Base-by-base conservation (phyloP, 1,140 invertebrate species). In the Eciton burchellii region DNA sequence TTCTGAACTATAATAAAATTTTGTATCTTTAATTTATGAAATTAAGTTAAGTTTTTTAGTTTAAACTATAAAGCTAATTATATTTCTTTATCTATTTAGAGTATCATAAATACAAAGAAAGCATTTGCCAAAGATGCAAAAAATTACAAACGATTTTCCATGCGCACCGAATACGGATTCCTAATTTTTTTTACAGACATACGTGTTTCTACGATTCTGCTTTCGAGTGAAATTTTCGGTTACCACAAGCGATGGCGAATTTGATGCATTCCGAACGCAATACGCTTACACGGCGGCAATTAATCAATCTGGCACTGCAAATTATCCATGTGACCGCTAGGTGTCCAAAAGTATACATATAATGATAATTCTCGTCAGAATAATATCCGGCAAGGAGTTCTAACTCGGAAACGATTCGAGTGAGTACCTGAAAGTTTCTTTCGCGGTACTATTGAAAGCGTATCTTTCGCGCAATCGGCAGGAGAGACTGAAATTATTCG, bases 401-500 rank as follows among this genome's bases (percentile, higher is more conserved):
- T 54, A 35, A 24, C 19, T 35, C 5, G 0, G 24, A 26, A 3
- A 35, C 35, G 6, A 35, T n/a, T 62, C 3, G 29, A 72, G 0
- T 24, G 12, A 62, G 35, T 56, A 21, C 43, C 1, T 41, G 35
- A 71, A 72, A 16, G 14, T n/a, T 57, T 11, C 59, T 43, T 4
- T 54, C 19, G 29, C 29, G 3, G 11, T 35, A n/a, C n/a, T 21
- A 35, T 70, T 3, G 19, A 66, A 66, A 49, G 0, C 21, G 14
- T 2, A 5, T 63, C 35, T 65, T 26, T 65, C 19, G 4, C 19
- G 62, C 2, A 65, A 16, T 16, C 57, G 9, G 59, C 16, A 94
- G 96, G 96, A 52, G 93, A 95, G 90, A 94, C 96, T 47, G 96
- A 96, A 45, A 95, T 97, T 68, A 94, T 95, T 0, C 82, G 96